Evolutionary conservation across 1,140 invertebrate species (phyloP), one percentile per base, ranked within the genome.

Genomic region (Microplitis mediator): DNA sequence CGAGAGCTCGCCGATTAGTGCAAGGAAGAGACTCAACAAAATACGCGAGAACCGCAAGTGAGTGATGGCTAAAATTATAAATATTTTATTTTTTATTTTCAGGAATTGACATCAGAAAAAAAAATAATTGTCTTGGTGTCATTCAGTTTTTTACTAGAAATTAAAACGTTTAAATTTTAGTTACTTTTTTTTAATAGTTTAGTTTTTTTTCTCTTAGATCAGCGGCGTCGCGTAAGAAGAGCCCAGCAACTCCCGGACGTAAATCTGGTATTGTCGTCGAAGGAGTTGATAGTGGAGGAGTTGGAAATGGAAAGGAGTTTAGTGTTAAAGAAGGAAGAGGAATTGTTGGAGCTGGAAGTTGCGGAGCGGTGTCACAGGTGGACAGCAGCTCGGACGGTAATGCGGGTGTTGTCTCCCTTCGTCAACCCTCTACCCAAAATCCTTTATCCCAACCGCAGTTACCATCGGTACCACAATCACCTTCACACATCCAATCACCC

Each of bases 351-450:
- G 34, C 11, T 35, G 60, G 32, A 62, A 34, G 32, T 35, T 34
- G 75, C 60, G 66, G 75, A 69, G 77, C 78, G 76, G 79, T 83
- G 78, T 76, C 83, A 78, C 85, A 86, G 81, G 85, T 85, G 81
- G 87, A 88, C 81, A 86, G 82, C 86, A 88, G 87, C 87, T 87
- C 88, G 87, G 88, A 89, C 87, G 89, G 88, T 89, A 89, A 89
- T 90, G 88, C 85, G 86, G 85, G 86, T 86, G 86, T 86, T 87
- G 86, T 86, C 85, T 86, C 84, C 85, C 86, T 85, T 85, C 84
- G 85, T 85, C 84, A 85, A 85, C 82, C 82, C 79, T n/a, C 14
- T 5, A 79, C 81, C 81, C 79, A 80, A 73, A 80, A 73, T 84
- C 86, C 84, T 84, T 82, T 62, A 82, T 82, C 87, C 78, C 69